These are phyloP conservation scores for Mylabris sibirica DNA, from an alignment of 2,888 invertebrate genomes.

Conservation along the genomic window DNA sequence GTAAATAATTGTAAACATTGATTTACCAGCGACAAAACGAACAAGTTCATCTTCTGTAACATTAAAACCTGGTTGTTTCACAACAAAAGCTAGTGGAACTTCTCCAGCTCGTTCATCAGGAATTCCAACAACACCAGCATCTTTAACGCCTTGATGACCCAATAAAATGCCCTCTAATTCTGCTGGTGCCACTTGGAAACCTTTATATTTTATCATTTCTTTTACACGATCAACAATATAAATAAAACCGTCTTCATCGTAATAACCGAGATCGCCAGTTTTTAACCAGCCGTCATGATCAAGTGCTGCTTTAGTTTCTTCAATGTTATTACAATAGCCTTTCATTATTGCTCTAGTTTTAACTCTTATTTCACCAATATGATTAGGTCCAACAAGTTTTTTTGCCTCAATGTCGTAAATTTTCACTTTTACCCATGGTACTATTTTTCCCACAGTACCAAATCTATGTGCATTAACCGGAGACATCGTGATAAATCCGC, in stretches of 20 bases:
- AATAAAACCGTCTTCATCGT: constrained; percentile 76
- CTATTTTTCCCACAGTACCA: constrained; percentile 3
- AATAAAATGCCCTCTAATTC: constrained; percentile 82
- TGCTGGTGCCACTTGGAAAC: constrained; percentile 84
- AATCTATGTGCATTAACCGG: neutral
- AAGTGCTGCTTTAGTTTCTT: constrained; percentile 70
- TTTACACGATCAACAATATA: constrained; percentile 84
- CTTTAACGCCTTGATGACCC: constrained; percentile 73
- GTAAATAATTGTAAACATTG: neutral
- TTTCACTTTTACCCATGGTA: constrained; percentile 59
- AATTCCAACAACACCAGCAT: constrained; percentile 81
- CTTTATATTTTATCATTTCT: constrained; percentile 89
- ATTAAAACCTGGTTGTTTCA: constrained; percentile 64
- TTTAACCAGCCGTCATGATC: constrained; percentile 80
- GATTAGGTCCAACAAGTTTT: constrained; percentile 61
- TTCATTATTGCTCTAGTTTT: constrained; percentile 70
- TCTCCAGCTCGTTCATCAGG: constrained; percentile 77
- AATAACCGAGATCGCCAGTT: constrained; percentile 75
- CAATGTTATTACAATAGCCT: constrained; percentile 77
- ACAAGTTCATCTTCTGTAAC: constrained; percentile 59
- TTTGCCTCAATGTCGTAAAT: constrained; percentile 65
- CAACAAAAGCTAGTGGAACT: constrained; percentile 78
- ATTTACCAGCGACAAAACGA: constrained; percentile 60
- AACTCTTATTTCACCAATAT: constrained; percentile 80
- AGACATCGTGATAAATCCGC: neutral